A percentile compares a stretch with the other conserved stretches of the same genome.
Evolutionary conservation across 1,140 invertebrate species (phyloP).

Genomic region (Penaeus indicus): DNA sequence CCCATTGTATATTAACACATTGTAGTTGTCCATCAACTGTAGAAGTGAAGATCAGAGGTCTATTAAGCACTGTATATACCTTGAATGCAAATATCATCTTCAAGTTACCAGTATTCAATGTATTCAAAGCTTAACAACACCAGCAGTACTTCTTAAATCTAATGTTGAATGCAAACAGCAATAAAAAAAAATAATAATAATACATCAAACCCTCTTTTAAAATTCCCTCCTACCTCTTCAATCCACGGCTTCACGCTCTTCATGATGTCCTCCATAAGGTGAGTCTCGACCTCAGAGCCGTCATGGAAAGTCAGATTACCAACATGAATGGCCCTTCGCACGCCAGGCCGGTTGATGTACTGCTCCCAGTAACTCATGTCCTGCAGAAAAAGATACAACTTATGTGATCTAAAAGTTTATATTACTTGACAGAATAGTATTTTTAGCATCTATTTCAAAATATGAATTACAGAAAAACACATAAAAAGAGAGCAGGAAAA

Average conservation of each 20-base stretch:
- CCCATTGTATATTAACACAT: slow-evolving; percentile 81
- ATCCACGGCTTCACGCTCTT: slow-evolving; percentile 84
- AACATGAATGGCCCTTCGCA: slow-evolving; percentile 84
- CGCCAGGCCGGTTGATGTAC: slow-evolving; percentile 71
- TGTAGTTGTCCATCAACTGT: slow-evolving; percentile 57
- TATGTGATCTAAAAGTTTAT: too few relatives aligned
- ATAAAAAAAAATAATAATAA: not conserved
- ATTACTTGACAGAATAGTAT: too few relatives aligned
- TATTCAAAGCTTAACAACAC: too few relatives aligned
- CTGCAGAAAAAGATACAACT: not conserved
- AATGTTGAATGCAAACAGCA: not conserved
- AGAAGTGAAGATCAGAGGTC: not conserved
- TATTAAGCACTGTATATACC: not conserved
- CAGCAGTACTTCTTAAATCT: too few relatives aligned
- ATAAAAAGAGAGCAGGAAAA: too few relatives aligned
- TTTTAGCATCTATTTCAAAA: too few relatives aligned
- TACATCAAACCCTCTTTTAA: not conserved
- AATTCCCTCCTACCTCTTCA: slow-evolving; percentile 73
- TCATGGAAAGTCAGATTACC: slow-evolving; percentile 81
- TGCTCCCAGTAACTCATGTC: slow-evolving; percentile 69
- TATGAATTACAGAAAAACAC: too few relatives aligned
- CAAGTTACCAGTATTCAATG: too few relatives aligned
- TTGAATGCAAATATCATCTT: too few relatives aligned
- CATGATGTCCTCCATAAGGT: slow-evolving; percentile 85
- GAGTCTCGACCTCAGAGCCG: slow-evolving; percentile 75